Evolutionary conservation across 2,797 vertebrate genomes (phyloP).

Genomic region (Oreochromis mossambicus): DNA sequence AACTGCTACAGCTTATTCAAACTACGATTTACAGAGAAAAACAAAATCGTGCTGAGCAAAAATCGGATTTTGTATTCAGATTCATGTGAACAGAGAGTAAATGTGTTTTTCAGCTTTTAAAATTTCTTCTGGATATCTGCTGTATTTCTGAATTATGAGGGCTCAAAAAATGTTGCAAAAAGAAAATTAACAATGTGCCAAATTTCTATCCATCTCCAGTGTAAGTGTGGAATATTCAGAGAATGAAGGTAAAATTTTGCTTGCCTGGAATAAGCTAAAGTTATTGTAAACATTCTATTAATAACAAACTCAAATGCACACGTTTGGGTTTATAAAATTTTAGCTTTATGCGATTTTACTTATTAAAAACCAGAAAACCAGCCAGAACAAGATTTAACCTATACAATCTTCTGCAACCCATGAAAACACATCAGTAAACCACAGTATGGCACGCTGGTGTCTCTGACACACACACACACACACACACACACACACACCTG

Average conservation of each 20-base stretch:
- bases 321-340: background rate
- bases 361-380: background rate
- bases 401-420: background rate
- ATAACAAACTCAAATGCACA: background rate
- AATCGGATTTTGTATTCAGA: background rate
- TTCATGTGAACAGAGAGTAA: background rate
- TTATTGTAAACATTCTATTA: background rate
- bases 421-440: background rate
- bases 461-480: background rate
- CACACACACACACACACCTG: fast-evolving
- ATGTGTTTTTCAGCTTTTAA: background rate
- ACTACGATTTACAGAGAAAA: background rate
- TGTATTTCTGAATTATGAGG: background rate
- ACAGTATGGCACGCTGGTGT: background rate
- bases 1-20: background rate
- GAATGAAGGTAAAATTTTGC: background rate
- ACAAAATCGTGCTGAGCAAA: background rate
- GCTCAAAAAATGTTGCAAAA: background rate
- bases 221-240: background rate
- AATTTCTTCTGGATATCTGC: background rate
- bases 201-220: background rate
- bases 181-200: background rate
- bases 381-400: background rate
- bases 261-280: background rate
- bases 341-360: background rate